Evolutionary conservation across 2,888 invertebrate species (phyloP).

Genomic region (Xylota sylvarum): DNA sequence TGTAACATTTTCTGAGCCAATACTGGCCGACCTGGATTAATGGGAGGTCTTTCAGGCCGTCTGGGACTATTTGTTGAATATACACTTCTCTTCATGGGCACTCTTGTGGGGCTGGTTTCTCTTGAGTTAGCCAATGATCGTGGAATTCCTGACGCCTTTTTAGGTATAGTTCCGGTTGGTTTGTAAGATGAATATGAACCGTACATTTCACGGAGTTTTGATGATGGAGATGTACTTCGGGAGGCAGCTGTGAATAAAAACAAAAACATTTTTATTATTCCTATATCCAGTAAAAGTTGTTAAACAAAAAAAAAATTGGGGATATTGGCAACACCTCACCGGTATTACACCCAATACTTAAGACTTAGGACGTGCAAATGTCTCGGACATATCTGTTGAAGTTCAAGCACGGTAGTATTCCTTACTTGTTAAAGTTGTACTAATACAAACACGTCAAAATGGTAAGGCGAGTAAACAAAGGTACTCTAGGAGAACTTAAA

Average conservation of each 20-base stretch:
- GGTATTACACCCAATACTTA: no score
- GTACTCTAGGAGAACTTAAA: no score
- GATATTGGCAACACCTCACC: no score
- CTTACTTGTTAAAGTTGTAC: no score
- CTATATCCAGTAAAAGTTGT: not conserved
- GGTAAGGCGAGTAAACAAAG: no score
- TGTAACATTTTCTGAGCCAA: conserved; percentile 93
- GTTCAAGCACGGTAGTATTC: no score
- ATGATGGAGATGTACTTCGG: conserved; percentile 96
- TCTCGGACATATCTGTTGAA: no score
- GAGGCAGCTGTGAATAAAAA: conserved; percentile 90
- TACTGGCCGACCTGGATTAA: conserved; percentile 86
- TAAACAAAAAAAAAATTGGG: no score
- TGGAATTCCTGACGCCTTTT: conserved; percentile 90
- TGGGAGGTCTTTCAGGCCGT: conserved; percentile 86
- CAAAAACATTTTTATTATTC: not conserved
- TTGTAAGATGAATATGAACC: conserved; percentile 84
- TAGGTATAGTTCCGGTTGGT: conserved; percentile 86
- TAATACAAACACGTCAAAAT: no score
- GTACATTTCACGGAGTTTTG: conserved; percentile 91
- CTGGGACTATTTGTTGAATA: conserved; percentile 82
- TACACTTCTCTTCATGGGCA: conserved; percentile 82
- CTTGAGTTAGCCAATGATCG: conserved; percentile 89
- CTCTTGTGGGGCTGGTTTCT: conserved; percentile 88
- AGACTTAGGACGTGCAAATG: no score